A percentile compares a stretch with the other conserved stretches of the same genome.
These are phyloP conservation scores for Austrofundulus limnaeus DNA, from an alignment of 2,113 vertebrate genomes.

Conservation along the genomic window DNA sequence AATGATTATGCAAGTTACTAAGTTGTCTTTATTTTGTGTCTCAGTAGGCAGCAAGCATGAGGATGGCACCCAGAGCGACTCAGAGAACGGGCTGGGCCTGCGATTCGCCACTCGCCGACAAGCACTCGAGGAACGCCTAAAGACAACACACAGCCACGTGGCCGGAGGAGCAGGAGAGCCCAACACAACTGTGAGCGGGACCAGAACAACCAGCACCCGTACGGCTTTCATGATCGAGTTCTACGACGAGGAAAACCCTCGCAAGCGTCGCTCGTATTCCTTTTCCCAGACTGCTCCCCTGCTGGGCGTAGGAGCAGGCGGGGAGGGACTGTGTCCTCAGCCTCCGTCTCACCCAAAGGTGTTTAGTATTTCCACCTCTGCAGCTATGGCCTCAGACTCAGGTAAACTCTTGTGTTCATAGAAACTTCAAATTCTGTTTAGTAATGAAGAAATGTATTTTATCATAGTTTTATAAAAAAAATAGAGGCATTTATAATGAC, in stretches of 20 bases:
- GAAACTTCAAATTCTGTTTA: background rate
- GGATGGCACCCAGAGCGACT: conserved; percentile 97
- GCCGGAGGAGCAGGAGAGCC: conserved; percentile 33
- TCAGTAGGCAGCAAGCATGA: conserved; percentile 93
- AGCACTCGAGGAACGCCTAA: conserved; percentile 87
- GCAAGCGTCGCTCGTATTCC: conserved; percentile 91
- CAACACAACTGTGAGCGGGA: conserved; percentile 40
- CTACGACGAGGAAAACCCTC: conserved; percentile 90
- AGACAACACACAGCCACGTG: conserved; percentile 76
- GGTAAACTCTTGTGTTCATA: conserved; percentile 29
- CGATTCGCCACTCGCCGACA: conserved; percentile 86
- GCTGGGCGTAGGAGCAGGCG: conserved; percentile 64
- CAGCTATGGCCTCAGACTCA: conserved; percentile 61
- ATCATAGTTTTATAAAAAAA: no score
- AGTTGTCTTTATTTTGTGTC: conserved; percentile 7
- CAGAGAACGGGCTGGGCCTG: conserved; percentile 89
- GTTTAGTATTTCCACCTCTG: conserved; percentile 75
- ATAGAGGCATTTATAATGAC: no score
- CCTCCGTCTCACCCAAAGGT: conserved; percentile 83
- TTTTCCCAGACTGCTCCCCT: conserved; percentile 88
- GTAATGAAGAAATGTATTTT: no score
- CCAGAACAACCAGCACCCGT: conserved; percentile 72
- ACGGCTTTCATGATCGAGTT: conserved; percentile 95
- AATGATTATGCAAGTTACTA: background rate
- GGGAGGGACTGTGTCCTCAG: conserved; percentile 84